phyloP scores from a whole-genome alignment of 2,888 invertebrate species.

The Clanis bilineata region DNA sequence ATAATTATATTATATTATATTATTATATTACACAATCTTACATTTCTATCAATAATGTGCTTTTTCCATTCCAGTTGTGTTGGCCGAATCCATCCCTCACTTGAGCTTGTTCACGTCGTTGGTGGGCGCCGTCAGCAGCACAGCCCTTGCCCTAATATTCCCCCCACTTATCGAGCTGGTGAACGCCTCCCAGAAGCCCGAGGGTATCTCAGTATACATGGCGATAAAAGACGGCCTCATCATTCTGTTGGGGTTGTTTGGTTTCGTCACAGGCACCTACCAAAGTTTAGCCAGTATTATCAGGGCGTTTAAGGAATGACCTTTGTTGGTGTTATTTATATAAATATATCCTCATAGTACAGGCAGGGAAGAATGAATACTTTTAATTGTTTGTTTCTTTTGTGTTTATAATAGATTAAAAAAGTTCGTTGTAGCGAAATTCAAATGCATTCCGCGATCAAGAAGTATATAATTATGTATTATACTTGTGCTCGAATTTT shows the following conservation, averaged over 20 bases:
- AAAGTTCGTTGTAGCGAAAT: no score
- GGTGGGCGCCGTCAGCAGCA: conserved; percentile 95
- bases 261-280: conserved; percentile 89
- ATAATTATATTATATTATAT: no score
- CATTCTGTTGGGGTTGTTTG: conserved; percentile 85
- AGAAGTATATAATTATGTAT: no score
- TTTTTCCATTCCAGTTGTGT: conserved; percentile 83
- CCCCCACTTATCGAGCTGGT: conserved; percentile 94
- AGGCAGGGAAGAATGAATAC: background rate
- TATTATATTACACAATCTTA: no score
- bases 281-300: conserved; percentile 86
- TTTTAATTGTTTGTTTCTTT: no score
- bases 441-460: no score
- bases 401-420: no score
- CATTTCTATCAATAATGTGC: background rate
- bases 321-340: no score
- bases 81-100: conserved; percentile 93
- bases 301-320: conserved; percentile 55
- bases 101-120: conserved; percentile 94
- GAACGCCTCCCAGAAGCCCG: conserved; percentile 83
- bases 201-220: conserved; percentile 66
- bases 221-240: conserved; percentile 84
- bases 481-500: no score
- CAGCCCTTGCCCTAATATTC: conserved; percentile 92
- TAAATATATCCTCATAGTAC: no score